These are phyloP conservation scores for Watsonalla binaria DNA, from an alignment of 2,888 invertebrate species.

Conservation along the genomic window DNA sequence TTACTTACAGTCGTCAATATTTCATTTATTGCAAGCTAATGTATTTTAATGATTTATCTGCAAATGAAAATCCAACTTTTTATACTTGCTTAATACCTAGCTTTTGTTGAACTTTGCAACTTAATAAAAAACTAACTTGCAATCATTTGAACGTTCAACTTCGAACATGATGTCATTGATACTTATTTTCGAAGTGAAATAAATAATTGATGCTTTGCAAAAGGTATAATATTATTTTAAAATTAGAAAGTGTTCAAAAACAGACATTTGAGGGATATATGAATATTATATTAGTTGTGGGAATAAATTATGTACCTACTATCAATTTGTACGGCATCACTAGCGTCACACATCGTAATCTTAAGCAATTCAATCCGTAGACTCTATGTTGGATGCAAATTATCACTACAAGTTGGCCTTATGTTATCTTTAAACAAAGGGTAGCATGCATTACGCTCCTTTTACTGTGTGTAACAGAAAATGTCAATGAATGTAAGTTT, in stretches of 20 bases:
- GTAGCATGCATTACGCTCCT: no score
- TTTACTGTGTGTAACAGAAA: no score
- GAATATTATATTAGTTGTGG: no score
- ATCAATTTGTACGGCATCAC: no score
- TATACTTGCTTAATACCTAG: neutral
- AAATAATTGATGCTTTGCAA: neutral
- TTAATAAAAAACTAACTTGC: neutral
- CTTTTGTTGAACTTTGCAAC: neutral
- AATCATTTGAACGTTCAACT: neutral
- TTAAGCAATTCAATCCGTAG: no score
- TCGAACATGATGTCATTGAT: neutral
- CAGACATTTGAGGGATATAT: neutral
- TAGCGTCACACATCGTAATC: no score
- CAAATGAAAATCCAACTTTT: slow-evolving; percentile 10
- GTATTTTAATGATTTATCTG: slow-evolving; percentile 10
- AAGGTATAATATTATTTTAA: neutral
- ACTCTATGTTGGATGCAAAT: no score
- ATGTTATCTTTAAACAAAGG: no score
- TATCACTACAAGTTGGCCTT: no score
- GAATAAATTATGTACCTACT: no score
- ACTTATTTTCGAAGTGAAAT: neutral
- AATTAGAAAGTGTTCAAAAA: neutral
- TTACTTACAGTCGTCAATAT: neutral
- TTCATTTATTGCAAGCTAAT: neutral
- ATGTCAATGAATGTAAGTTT: no score